Conservation (phyloP, 2,113 vertebrate genomes). For the Circaetus gallicus region DNA sequence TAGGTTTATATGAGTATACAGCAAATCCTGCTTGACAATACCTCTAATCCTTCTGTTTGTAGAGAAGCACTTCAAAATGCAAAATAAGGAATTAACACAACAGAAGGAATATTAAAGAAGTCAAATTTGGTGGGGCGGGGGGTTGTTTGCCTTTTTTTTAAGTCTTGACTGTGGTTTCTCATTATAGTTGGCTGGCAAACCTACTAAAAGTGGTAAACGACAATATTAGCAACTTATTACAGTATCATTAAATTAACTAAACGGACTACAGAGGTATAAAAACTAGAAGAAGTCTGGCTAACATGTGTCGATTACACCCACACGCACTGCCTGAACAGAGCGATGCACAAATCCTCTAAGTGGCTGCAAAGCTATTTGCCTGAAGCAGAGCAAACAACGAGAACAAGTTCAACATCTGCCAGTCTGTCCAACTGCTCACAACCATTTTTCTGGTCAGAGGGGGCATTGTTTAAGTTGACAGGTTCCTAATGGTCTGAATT, state of each 20-base stretch:
- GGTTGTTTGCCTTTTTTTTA: neutral
- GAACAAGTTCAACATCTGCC: conserved; percentile 69
- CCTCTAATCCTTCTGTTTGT: neutral
- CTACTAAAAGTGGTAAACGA: neutral
- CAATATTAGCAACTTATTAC: neutral
- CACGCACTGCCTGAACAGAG: neutral
- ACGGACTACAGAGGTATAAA: neutral
- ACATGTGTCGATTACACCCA: neutral
- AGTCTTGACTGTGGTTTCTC: neutral
- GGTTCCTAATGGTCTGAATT: conserved; percentile 67
- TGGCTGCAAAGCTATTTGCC: conserved; percentile 38
- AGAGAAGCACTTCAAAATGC: neutral
- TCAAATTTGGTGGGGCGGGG: neutral
- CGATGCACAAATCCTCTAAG: neutral
- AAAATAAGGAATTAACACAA: neutral
- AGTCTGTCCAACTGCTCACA: conserved; percentile 32
- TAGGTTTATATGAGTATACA: neutral
- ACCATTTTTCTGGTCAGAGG: conserved; percentile 44
- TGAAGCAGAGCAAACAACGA: conserved; percentile 34
- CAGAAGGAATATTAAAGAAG: neutral
- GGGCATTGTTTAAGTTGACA: conserved; percentile 64
- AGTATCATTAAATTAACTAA: neutral
- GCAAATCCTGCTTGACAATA: neutral
- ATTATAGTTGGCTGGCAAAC: neutral
- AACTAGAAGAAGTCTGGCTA: neutral